Percentiles rank a stretch among this genome's conserved stretches.
phyloP scores from a whole-genome alignment of 2,888 invertebrate genomes.

The Homarus gammarus region DNA sequence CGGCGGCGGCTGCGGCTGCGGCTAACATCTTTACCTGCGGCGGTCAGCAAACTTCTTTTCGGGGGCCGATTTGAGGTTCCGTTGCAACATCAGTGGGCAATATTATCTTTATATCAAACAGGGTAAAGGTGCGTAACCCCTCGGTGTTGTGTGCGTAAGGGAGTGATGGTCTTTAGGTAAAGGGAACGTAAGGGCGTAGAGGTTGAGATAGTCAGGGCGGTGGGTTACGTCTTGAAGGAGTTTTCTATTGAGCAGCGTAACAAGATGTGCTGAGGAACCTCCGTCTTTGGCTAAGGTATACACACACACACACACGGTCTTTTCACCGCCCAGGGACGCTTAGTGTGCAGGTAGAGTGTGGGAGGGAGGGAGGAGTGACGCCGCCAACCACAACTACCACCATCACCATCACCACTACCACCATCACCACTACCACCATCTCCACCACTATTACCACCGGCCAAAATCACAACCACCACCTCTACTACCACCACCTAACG shows the following conservation, averaged over 20 bases:
- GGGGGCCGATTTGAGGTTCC: background rate
- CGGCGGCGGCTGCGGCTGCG: no score
- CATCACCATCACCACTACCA: no score
- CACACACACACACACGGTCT: background rate
- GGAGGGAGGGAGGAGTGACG: no score
- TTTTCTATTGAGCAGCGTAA: background rate
- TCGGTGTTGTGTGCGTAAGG: background rate
- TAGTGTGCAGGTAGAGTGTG: no score
- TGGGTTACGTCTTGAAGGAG: background rate
- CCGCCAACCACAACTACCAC: background rate
- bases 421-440: no score
- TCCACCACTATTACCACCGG: no score
- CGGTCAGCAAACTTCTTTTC: background rate
- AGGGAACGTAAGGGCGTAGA: background rate
- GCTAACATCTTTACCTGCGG: background rate
- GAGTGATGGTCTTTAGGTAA: background rate
- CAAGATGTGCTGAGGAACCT: conserved; percentile 17
- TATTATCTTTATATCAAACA: conserved; percentile 33
- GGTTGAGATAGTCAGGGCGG: background rate
- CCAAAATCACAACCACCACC: no score
- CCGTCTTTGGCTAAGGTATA: no score
- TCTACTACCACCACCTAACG: background rate
- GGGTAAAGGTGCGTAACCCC: background rate
- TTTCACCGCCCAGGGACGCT: conserved; percentile 16
- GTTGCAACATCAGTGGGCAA: conserved; percentile 1